Evolutionary conservation across 2,888 invertebrate species (phyloP), one percentile per base, ranked within the genome.

Genomic region (Xiphydria camelus): DNA sequence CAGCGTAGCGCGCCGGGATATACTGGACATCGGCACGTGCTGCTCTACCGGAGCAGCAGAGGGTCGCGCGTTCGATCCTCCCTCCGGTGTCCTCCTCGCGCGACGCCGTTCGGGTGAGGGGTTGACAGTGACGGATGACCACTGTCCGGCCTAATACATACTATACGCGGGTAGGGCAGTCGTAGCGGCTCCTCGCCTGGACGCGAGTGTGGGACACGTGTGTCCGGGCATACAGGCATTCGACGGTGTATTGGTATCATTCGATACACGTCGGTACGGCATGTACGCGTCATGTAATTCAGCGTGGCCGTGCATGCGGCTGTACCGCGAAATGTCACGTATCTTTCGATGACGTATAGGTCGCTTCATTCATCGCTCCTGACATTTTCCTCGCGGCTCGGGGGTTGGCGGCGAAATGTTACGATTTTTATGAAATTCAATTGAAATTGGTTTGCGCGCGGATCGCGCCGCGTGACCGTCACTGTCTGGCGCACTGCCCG

Each of bases 91-190:
- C 51, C 45, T 57, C 47, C 34, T 35, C 48, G 34, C 5, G 23
- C 52, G 54, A 54, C 52, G 53, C 59, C 53, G 58, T 53, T 57
- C 52, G 49, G 48, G 37, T 48, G 50, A 47, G 56, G 56, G 57
- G 43, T 60, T 62, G 71, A 71, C 69, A 71, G 64, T 70, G 71
- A 71, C 66, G 59, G 64, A 71, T 71, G 71, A 68, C 68, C 66
- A 61, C 61, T 66, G 68, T 62, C 66, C 66, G 54, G 61, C 58
- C 60, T 66, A 50, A 53, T 52, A 57, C 48, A 29, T 29, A 29
- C 29, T n/a, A n/a, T n/a, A n/a, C n/a, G n/a, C n/a, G n/a, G n/a
- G n/a, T n/a, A n/a, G n/a, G n/a, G n/a, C n/a, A n/a, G n/a, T n/a
- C n/a, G n/a, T n/a, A n/a, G n/a, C n/a, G n/a, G n/a, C n/a, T n/a